Base-by-base conservation (phyloP, 2,888 invertebrate species). In the Nephrocerus scutellatus region DNA sequence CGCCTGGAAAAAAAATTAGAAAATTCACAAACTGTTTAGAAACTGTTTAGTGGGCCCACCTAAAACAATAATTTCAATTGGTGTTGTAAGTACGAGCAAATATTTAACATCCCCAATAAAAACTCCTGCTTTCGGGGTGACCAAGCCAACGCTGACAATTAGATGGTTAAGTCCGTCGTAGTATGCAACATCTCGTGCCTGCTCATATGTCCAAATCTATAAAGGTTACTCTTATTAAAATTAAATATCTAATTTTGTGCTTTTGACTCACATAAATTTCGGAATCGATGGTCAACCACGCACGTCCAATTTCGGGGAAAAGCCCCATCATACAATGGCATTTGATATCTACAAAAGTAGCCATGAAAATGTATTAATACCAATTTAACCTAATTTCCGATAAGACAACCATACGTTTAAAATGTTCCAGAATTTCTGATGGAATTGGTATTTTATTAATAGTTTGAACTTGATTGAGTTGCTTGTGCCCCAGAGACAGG, bases 211-310 rank as follows among this genome's bases (percentile, higher is more conserved):
- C 98, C 98, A 98, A 23, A 69, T 66, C 60, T 62, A 32, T 16
- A 38, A 41, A 19, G 9, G 19, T 20, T 29, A n/a, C 3, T 12
- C 2, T 21, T 5, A 9, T 20, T 1, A 31, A 9, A 2, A 25
- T 18, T n/a, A 21, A 7, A 6, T 14, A 13, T 10, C 9, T 7
- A 30, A 19, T 13, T 6, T 12, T 12, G 15, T 29, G 6, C 3
- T 24, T 20, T 16, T 4, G 15, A 34, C 51, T 50, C 22, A 96
- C 80, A 72, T 93, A 98, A 53, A 98, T 86, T 70, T 96, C 93
- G 55, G 91, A 93, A 63, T 98, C 98, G 52, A 98, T 90, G 5
- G 93, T 90, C 38, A 98, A 72, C 96, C 96, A 98, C 0, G 96
- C 96, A 59, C 97, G 75, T 37, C 84, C 85, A 50, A 98, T 93